These are phyloP conservation scores for Troides oblongomaculatus DNA, from an alignment of 2,888 invertebrate species.

Conservation along the genomic window DNA sequence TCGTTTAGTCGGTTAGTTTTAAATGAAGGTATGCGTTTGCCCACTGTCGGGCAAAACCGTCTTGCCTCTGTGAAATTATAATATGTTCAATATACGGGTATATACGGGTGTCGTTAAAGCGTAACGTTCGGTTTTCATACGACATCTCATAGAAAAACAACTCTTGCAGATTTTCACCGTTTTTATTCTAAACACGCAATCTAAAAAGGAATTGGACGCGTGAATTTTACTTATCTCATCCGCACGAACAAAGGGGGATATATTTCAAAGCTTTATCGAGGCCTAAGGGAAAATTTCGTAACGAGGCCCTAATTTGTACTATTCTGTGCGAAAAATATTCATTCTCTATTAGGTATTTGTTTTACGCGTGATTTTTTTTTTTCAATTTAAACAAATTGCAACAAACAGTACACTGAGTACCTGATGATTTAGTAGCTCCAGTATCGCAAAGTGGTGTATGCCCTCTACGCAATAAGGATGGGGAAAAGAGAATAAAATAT, in stretches of 20 bases:
- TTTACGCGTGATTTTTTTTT: not conserved
- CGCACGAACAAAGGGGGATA: slow-evolving; percentile 28
- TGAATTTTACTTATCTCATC: slow-evolving; percentile 27
- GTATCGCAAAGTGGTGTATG: too few relatives aligned
- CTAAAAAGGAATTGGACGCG: slow-evolving; percentile 27
- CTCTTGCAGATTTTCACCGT: not conserved
- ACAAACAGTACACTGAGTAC: too few relatives aligned
- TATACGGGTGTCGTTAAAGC: too few relatives aligned
- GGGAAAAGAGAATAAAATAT: too few relatives aligned
- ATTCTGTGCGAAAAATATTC: slow-evolving; percentile 21
- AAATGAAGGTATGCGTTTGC: too few relatives aligned
- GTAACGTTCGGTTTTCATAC: not conserved
- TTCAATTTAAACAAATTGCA: too few relatives aligned
- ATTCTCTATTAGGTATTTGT: slow-evolving; percentile 15
- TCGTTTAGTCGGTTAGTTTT: too few relatives aligned
- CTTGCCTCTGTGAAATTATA: too few relatives aligned
- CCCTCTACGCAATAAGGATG: too few relatives aligned
- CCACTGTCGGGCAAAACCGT: too few relatives aligned
- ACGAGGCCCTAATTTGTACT: slow-evolving; percentile 18
- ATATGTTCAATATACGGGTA: too few relatives aligned
- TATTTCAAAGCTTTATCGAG: slow-evolving; percentile 29
- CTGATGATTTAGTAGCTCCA: too few relatives aligned
- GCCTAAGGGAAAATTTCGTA: slow-evolving; percentile 17
- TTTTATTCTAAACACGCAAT: slow-evolving; percentile 25
- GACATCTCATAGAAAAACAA: not conserved